Evolutionary conservation across 2,113 vertebrate genomes (phyloP).

Genomic region (Uropsilus gracilis): DNA sequence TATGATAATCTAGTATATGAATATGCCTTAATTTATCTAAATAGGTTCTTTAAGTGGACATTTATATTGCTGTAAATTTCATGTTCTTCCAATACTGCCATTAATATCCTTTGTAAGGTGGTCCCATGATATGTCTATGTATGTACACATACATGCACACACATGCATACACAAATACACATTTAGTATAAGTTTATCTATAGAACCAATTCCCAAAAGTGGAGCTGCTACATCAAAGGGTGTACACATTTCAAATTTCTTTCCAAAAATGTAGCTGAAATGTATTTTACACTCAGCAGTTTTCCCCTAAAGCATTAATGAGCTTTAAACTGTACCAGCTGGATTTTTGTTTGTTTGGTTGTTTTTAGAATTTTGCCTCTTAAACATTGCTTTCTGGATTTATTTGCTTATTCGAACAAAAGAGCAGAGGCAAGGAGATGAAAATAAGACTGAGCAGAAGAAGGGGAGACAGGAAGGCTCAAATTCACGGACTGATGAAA

Average conservation of each 20-base stretch:
- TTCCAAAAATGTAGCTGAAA: slow-evolving; percentile 6
- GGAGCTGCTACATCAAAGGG: not conserved
- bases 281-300: slow-evolving; percentile 50
- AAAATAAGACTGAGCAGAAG: slow-evolving; percentile 7
- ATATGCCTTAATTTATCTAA: slow-evolving; percentile 9
- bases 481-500: not conserved
- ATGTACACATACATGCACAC: not conserved
- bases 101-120: not conserved
- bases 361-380: slow-evolving; percentile 66
- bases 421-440: slow-evolving; percentile 37
- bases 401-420: slow-evolving; percentile 65
- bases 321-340: slow-evolving; percentile 66
- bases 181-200: slow-evolving; percentile 4
- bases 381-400: slow-evolving; percentile 66
- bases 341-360: slow-evolving; percentile 71
- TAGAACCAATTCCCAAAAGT: not conserved
- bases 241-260: not conserved
- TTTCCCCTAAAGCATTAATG: slow-evolving; percentile 18
- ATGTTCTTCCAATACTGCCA: not conserved
- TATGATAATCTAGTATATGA: not conserved
- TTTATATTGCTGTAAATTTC: not conserved
- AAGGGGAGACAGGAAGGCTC: not conserved
- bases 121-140: not conserved
- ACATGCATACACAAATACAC: not conserved
- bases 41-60: not conserved